Evolutionary conservation across 1,140 invertebrate genomes (phyloP), one percentile per base, ranked within the genome.

Genomic region (Eufriesea mexicana): DNA sequence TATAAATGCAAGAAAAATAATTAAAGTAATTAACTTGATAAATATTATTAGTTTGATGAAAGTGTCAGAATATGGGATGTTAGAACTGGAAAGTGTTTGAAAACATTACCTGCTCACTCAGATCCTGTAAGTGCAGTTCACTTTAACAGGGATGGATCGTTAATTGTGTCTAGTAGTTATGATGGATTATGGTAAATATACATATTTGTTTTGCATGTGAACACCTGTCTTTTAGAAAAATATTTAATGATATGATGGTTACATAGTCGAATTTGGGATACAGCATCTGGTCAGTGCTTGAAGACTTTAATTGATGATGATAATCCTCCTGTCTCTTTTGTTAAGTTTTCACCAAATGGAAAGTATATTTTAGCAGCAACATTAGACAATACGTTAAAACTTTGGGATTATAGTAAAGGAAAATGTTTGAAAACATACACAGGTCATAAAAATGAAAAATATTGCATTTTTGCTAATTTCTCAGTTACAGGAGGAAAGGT

Each of bases 51-150:
- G 96, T 99, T 99, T 95, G 99, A 99, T 93, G 99, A 99, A 95
- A 99, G 98, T 95, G 99, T 99, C 7, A 95, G 98, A 88, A 99
- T 99, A 91, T 99, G 99, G 99, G 99, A 99, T 95, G 99, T 99
- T 0, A 97, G 99, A 94, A 99, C 98, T 84, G 99, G 99, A 92
- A 99, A 99, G 96, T 99, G 99, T 95, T 95, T 99, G 74, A 99
- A 99, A 95, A 99, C 99, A 9, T 94, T 99, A 89, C 99, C 99
- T 62, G 99, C 99, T 45, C 99, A 99, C 95, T 99, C 99, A 23
- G 99, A 99, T 96, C 99, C 99, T 84, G 99, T 99, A 10, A 99
- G 98, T 90, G 99, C 99, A 28, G 98, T 98, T 73, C 98, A 99
- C 95, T 99, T 99, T 92, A 99, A 99, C 94, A 96, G 99, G 94